Evolutionary conservation across 2,113 vertebrate genomes (phyloP).

Genomic region (Pavo muticus): DNA sequence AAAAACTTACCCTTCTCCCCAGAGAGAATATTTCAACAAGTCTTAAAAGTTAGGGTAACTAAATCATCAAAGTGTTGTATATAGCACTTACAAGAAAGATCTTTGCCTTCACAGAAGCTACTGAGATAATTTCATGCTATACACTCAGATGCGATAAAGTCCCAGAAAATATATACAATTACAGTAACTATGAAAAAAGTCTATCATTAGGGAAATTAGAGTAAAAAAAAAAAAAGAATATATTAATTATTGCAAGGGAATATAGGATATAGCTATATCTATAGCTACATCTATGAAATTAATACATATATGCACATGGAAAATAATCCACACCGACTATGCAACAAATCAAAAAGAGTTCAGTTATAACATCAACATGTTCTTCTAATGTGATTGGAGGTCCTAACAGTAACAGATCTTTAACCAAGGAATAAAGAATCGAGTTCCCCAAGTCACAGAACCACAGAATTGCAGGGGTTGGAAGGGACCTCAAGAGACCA

Average conservation of each 20-base stretch:
- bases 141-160: background rate
- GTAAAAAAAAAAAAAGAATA: background rate
- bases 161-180: background rate
- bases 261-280: background rate
- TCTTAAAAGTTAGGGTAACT: background rate
- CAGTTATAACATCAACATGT: background rate
- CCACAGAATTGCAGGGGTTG: too few species aligned
- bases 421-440: background rate
- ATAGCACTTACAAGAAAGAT: background rate
- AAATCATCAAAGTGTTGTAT: background rate
- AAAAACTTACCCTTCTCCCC: background rate
- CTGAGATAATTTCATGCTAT: background rate
- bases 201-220: background rate
- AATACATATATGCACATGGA: background rate
- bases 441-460: background rate
- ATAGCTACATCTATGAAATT: background rate
- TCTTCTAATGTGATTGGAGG: background rate
- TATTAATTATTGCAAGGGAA: background rate
- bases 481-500: too few species aligned
- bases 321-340: background rate
- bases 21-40: background rate
- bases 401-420: background rate
- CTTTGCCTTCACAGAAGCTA: background rate
- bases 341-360: background rate
- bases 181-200: background rate